Evolutionary conservation across 2,797 vertebrate species (phyloP).

Genomic region (Jordanella pulchra): DNA sequence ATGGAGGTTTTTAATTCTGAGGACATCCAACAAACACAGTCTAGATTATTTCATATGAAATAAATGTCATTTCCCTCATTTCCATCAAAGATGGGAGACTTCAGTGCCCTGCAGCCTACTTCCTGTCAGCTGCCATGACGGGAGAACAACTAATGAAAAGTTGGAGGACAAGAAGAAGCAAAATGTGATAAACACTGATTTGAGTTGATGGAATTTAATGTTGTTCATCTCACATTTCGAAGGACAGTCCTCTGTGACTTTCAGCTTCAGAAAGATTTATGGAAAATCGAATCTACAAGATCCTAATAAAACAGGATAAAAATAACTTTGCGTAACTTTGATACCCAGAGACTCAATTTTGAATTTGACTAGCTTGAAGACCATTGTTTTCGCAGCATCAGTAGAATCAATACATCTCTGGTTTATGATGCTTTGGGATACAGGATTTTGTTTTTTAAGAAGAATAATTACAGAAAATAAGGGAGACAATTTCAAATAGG

Average conservation of each 20-base stretch:
- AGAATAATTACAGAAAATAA: too few relatives aligned
- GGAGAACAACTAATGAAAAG: conserved; percentile 3
- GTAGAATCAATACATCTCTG: too few relatives aligned
- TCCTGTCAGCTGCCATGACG: conserved; percentile 24
- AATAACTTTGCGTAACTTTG: background rate
- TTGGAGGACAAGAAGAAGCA: conserved; percentile 1
- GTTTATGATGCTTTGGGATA: too few relatives aligned
- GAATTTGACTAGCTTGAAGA: background rate
- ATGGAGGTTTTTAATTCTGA: conserved; percentile 45
- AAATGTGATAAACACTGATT: conserved; percentile 17
- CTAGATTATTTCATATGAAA: conserved; percentile 57
- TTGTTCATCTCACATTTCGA: conserved; percentile 3
- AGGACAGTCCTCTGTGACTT: background rate
- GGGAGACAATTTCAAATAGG: too few relatives aligned
- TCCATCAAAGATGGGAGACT: conserved; percentile 24
- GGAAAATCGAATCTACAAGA: background rate
- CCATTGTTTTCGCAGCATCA: too few relatives aligned
- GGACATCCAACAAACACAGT: conserved; percentile 55
- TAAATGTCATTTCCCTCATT: conserved; percentile 52
- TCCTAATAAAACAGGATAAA: background rate
- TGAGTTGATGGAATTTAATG: conserved; percentile 16
- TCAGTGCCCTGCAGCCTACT: conserved; percentile 30
- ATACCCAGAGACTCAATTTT: background rate
- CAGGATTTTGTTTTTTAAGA: too few relatives aligned
- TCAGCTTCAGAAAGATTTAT: too few relatives aligned